Percentiles rank a stretch among this genome's conserved stretches.
phyloP scores from a whole-genome alignment of 2,797 vertebrate genomes.

The Clarias fuscus region DNA sequence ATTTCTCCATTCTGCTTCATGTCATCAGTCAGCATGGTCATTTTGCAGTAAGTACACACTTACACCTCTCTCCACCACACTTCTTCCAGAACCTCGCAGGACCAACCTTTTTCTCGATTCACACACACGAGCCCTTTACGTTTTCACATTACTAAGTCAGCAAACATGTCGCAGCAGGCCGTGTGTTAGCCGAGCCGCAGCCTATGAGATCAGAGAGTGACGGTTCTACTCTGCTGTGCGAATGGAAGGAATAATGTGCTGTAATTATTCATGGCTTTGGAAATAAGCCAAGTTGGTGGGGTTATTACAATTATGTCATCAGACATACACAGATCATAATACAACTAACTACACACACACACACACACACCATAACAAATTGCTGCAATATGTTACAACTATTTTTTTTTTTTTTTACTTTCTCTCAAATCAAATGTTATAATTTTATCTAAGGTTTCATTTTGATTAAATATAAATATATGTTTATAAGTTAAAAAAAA shows the following conservation, averaged over 20 bases:
- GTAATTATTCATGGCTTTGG: background rate
- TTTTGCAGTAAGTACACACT: background rate
- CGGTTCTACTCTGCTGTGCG: background rate
- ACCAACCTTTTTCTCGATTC: background rate
- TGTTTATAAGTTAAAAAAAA: no score
- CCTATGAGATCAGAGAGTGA: background rate
- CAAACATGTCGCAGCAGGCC: conserved; percentile 19
- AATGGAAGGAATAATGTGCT: background rate
- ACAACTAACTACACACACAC: background rate
- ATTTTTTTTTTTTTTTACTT: no score
- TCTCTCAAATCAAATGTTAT: no score
- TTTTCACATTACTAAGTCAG: conserved; percentile 24
- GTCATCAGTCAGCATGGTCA: background rate
- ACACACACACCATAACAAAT: background rate
- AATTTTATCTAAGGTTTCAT: no score
- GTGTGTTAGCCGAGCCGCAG: background rate
- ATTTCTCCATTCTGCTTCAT: background rate
- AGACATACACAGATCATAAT: background rate
- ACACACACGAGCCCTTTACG: background rate
- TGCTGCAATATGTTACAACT: no score
- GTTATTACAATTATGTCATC: background rate
- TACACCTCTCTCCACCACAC: background rate
- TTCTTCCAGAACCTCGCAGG: background rate
- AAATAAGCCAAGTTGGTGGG: background rate
- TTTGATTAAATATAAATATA: no score